Evolutionary conservation across 1,140 invertebrate genomes (phyloP).

Genomic region (Drosophila nebulosa): DNA sequence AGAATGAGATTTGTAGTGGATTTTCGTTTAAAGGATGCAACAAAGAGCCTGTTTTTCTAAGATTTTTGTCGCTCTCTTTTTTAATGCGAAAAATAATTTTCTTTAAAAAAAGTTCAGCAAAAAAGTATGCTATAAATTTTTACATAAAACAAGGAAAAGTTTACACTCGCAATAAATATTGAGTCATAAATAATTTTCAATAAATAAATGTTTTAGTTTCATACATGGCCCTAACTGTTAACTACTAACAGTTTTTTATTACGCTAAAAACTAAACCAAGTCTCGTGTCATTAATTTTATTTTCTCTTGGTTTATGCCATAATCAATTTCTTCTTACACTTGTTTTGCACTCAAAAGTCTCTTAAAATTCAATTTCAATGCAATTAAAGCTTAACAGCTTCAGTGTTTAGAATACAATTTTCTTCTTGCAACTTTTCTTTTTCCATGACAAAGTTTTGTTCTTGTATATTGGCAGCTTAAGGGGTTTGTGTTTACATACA

Average conservation of each 20-base stretch:
- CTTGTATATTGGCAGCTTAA: not conserved
- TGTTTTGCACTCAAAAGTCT: not conserved
- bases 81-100: too few species aligned
- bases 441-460: not conserved
- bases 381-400: not conserved
- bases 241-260: too few species aligned
- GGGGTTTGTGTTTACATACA: not conserved
- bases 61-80: too few species aligned
- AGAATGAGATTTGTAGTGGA: too few species aligned
- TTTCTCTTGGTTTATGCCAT: not conserved
- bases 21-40: too few species aligned
- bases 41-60: too few species aligned
- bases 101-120: not conserved
- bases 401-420: slow-evolving; percentile 2
- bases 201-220: not conserved
- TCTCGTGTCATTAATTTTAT: not conserved
- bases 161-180: not conserved
- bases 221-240: too few species aligned
- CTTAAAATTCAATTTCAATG: slow-evolving; percentile 1
- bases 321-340: not conserved
- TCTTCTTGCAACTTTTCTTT: not conserved
- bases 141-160: not conserved
- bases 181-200: not conserved
- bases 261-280: not conserved
- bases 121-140: not conserved